Conservation (phyloP, 2,113 vertebrate genomes). For the Suncus etruscus region DNA sequence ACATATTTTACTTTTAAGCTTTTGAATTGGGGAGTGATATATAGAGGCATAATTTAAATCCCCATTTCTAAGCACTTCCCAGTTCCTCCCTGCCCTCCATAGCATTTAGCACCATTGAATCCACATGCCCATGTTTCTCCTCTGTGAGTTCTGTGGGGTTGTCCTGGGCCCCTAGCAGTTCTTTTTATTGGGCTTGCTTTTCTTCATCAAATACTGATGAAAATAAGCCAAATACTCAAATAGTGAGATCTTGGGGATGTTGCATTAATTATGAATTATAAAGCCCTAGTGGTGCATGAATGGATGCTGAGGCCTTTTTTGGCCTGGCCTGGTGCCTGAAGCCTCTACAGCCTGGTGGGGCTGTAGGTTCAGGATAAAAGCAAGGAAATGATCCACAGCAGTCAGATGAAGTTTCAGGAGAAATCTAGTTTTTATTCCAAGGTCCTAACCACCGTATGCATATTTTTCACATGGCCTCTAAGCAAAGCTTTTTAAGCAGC, state of each 20-base stretch:
- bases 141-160: background rate
- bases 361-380: too few species aligned
- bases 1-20: background rate
- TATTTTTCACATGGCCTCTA: too few species aligned
- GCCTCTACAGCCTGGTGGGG: too few species aligned
- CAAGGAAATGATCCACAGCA: too few species aligned
- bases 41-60: background rate
- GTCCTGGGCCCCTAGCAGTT: background rate
- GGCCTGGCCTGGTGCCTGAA: too few species aligned
- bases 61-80: accelerated
- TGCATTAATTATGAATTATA: too few species aligned
- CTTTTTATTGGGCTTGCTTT: background rate
- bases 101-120: background rate
- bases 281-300: too few species aligned
- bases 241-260: background rate
- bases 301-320: too few species aligned
- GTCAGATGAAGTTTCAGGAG: too few species aligned
- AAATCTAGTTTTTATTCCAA: too few species aligned
- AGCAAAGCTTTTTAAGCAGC: too few species aligned
- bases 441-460: too few species aligned
- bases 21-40: background rate
- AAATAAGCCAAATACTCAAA: background rate
- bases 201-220: background rate
- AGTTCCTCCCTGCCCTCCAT: background rate
- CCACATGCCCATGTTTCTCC: background rate